Evolutionary conservation across 2,888 invertebrate genomes (phyloP).

Genomic region (Amphimallon solstitiale): DNA sequence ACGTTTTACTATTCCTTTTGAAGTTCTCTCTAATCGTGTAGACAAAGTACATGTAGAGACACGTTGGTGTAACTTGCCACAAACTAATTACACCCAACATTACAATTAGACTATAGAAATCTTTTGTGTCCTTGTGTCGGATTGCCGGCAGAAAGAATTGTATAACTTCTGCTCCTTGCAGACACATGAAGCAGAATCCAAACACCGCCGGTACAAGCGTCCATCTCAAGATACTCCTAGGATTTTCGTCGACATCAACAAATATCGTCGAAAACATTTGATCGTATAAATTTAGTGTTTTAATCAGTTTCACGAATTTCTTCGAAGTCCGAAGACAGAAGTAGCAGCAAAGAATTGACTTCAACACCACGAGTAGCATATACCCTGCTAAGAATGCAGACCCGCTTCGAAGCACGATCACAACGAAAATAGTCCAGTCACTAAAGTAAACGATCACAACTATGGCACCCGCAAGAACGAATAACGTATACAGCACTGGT

Average conservation of each 20-base stretch:
- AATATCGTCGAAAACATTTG: conserved; percentile 28
- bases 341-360: conserved; percentile 42
- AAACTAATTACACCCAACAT: neutral
- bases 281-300: conserved; percentile 45
- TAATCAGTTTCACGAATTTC: conserved; percentile 46
- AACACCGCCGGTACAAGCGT: neutral
- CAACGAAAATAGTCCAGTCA: too few relatives aligned
- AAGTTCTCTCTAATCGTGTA: conserved; percentile 21
- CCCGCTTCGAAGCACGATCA: too few relatives aligned
- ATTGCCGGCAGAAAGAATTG: conserved; percentile 7
- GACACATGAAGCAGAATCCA: neutral
- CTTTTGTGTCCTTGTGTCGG: neutral
- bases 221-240: conserved; percentile 6
- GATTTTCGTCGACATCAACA: neutral
- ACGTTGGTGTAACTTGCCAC: conserved; percentile 25
- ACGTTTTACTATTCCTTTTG: conserved; percentile 13
- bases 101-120: neutral
- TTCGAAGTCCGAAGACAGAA: conserved; percentile 39
- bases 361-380: conserved; percentile 40
- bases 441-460: too few relatives aligned
- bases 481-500: neutral
- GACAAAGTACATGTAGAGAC: conserved; percentile 16
- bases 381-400: neutral
- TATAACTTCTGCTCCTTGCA: neutral
- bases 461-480: neutral